phyloP scores from a whole-genome alignment of 2,888 invertebrate species.

The Leptopilina syphax region DNA sequence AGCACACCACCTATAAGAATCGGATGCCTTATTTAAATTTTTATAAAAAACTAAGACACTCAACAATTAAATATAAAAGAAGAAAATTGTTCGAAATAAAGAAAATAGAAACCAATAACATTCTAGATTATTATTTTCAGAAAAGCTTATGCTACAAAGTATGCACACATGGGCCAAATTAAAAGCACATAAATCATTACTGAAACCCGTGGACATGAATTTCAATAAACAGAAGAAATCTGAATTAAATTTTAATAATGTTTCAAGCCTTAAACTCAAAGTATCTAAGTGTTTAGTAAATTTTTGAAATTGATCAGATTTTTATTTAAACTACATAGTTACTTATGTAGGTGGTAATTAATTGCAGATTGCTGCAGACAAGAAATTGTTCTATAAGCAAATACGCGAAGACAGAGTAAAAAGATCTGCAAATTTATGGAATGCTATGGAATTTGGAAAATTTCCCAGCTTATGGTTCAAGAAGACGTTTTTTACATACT shows the following conservation, averaged over 20 bases:
- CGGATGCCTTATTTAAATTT: too few species aligned
- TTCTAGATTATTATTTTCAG: conserved; percentile 51
- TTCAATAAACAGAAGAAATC: conserved; percentile 49
- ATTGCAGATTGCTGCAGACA: conserved; percentile 62
- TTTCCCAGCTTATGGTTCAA: conserved; percentile 68
- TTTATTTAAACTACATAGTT: not conserved
- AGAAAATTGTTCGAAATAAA: too few species aligned
- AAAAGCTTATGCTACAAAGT: conserved; percentile 54
- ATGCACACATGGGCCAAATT: conserved; percentile 57
- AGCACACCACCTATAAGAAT: too few species aligned
- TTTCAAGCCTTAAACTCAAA: conserved; percentile 60
- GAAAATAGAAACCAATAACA: too few species aligned
- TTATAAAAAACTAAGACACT: too few species aligned
- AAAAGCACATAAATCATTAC: conserved; percentile 25
- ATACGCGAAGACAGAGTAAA: conserved; percentile 64
- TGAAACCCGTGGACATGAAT: conserved; percentile 55
- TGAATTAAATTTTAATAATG: conserved; percentile 60
- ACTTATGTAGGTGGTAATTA: not conserved
- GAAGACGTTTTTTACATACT: conserved; percentile 69
- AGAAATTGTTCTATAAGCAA: conserved; percentile 59
- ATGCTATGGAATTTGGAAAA: conserved; percentile 67
- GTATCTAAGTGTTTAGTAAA: conserved; percentile 47
- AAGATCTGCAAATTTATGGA: conserved; percentile 64
- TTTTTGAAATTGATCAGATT: not conserved
- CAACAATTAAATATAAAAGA: too few species aligned